Evolutionary conservation across 2,888 invertebrate species (phyloP).

Genomic region (Homarus gammarus): DNA sequence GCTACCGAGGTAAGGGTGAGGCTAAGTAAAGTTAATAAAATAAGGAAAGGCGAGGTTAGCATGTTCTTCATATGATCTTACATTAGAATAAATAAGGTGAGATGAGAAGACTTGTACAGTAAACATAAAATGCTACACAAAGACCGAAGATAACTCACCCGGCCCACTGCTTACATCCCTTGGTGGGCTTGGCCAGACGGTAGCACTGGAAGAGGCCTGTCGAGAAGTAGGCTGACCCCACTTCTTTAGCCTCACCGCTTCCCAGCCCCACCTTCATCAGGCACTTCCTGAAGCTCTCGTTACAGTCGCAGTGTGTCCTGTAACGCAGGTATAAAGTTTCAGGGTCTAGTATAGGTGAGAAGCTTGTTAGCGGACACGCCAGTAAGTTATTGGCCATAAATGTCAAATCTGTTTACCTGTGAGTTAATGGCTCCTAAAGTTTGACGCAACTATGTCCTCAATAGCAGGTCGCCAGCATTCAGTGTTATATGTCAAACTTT

Average conservation of each 20-base stretch:
- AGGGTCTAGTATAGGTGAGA: no score
- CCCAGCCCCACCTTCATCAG: conserved; percentile 80
- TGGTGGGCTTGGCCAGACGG: conserved; percentile 66
- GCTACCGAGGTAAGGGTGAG: no score
- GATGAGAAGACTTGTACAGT: neutral
- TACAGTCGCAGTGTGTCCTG: conserved; percentile 88
- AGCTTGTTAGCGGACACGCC: no score
- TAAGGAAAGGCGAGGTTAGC: neutral
- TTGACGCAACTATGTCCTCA: no score
- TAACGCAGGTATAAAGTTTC: no score
- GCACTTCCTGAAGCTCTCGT: conserved; percentile 86
- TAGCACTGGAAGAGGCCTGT: conserved; percentile 75
- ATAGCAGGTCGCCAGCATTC: no score
- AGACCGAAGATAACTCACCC: conserved; percentile 56
- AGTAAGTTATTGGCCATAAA: no score
- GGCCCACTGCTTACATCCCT: conserved; percentile 73
- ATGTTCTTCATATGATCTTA: no score
- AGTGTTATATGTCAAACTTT: no score
- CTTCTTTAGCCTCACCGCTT: conserved; percentile 70
- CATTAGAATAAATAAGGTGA: neutral
- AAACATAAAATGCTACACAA: neutral
- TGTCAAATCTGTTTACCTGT: no score
- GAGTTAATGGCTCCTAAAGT: no score
- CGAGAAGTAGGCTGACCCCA: conserved; percentile 74
- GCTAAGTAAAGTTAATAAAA: neutral